Conservation (phyloP, 1,140 invertebrate species). For the Pseudoatta argentina region DNA sequence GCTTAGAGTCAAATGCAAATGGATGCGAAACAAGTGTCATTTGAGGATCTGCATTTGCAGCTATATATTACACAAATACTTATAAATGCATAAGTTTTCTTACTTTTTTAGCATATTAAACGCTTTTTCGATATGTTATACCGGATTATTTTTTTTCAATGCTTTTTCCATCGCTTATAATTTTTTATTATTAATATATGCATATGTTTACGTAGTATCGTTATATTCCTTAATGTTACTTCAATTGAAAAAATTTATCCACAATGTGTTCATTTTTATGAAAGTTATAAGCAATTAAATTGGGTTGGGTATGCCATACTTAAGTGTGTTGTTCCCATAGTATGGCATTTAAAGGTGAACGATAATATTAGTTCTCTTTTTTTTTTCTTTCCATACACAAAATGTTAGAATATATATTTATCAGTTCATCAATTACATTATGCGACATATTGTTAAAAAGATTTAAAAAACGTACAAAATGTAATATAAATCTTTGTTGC, state of each 20-base stretch:
- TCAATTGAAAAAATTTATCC: no score
- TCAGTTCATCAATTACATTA: not conserved
- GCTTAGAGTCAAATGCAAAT: not conserved
- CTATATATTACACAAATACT: not conserved
- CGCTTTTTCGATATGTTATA: no score
- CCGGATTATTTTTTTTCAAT: no score
- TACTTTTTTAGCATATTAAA: not conserved
- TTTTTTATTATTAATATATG: no score
- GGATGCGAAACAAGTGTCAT: conserved; percentile 2
- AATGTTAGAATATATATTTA: not conserved
- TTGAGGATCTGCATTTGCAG: not conserved
- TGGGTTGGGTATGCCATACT: no score
- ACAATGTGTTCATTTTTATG: no score
- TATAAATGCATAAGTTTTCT: not conserved
- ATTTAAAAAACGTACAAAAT: not conserved
- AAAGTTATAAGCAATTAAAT: no score
- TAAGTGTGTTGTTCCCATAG: no score
- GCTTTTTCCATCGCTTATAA: no score
- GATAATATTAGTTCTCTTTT: not conserved
- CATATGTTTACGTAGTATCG: no score
- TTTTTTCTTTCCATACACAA: not conserved
- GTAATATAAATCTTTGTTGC: not conserved
- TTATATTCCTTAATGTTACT: no score
- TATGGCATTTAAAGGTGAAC: no score
- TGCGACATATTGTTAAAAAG: not conserved